Evolutionary conservation across 2,113 vertebrate genomes (phyloP).

Genomic region (Alexandromys fortis): DNA sequence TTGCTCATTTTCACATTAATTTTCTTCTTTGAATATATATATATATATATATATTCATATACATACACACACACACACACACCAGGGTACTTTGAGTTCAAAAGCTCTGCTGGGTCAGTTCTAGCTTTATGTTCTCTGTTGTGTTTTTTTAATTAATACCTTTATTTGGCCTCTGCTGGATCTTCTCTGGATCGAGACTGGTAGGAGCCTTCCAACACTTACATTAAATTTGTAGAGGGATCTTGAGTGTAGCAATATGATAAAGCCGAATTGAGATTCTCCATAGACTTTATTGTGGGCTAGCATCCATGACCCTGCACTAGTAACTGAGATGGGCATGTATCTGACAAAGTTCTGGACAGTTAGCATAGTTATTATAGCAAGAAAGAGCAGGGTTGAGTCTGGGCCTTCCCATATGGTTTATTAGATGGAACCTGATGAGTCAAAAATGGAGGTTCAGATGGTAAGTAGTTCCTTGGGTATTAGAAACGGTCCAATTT

Average conservation of each 20-base stretch:
- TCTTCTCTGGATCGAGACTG: not conserved
- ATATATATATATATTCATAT: no score
- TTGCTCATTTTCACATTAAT: not conserved
- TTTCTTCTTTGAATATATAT: not conserved
- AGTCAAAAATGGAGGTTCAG: not conserved
- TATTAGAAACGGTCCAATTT: not conserved
- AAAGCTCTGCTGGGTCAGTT: not conserved
- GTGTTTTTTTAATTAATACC: not conserved
- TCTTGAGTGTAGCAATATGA: not conserved
- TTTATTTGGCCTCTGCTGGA: not conserved
- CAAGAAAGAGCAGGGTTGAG: not conserved
- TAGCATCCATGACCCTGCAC: not conserved
- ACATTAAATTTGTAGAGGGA: no score
- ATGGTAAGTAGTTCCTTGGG: not conserved
- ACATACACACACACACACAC: no score
- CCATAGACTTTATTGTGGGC: not conserved
- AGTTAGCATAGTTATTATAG: not conserved
- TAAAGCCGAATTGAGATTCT: no score
- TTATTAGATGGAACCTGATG: not conserved
- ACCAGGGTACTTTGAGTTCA: not conserved
- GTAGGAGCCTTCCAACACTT: not conserved
- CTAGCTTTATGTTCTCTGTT: not conserved
- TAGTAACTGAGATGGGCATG: not conserved
- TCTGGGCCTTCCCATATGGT: not conserved
- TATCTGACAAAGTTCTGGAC: not conserved